Base-by-base conservation (phyloP, 2,113 vertebrate species). In the Malurus alboscapulatus region DNA sequence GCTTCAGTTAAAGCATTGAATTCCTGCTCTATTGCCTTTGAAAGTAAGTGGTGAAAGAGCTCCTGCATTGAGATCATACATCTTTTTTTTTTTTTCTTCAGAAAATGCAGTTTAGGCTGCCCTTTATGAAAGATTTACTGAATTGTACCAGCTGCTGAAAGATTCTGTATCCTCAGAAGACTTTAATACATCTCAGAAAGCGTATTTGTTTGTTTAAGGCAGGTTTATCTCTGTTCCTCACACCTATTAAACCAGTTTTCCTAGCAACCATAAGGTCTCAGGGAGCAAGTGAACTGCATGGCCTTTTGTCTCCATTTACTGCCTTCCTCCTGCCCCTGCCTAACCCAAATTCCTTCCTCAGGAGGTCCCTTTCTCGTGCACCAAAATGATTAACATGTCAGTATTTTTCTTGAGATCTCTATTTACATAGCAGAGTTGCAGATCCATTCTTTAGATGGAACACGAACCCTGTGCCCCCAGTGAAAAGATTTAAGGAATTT, bases 401-500 rank as follows among this genome's bases (percentile, higher is more conserved):
- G 25, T 88, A 47, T 92, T 95, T 95, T 91, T 93, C 58, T 80
- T 2, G 1, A 57, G 16, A 66, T 59, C 10, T 71, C 4, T 3
- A 29, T 66, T 86, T 94, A 18, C n/a, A 27, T 36, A 58, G 47
- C 4, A 83, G 22, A 13, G 14, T 34, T 88, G 36, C 51, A 62
- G 16, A 67, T 63, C 27, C 1, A 3, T 85, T 73, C 59, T 90
- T 93, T 34, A 69, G 45, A 38, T 68, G 38, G 53, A 85, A 62
- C 14, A 85, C 42, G 29, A 94, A 14, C 22, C 22, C 25, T 25
- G 13, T 16, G 1, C 22, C 29, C 34, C 21, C 0, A 0, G 6
- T 68, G 57, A 95, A 90, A 94, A 77, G 55, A 55, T 72, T 42
- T 42, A 16, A 92, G 68, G 95, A 92, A 93, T 94, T 95, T 77